Evolutionary conservation across 2,888 invertebrate species (phyloP), one percentile per base, ranked within the genome.

Genomic region (Muscina levida): DNA sequence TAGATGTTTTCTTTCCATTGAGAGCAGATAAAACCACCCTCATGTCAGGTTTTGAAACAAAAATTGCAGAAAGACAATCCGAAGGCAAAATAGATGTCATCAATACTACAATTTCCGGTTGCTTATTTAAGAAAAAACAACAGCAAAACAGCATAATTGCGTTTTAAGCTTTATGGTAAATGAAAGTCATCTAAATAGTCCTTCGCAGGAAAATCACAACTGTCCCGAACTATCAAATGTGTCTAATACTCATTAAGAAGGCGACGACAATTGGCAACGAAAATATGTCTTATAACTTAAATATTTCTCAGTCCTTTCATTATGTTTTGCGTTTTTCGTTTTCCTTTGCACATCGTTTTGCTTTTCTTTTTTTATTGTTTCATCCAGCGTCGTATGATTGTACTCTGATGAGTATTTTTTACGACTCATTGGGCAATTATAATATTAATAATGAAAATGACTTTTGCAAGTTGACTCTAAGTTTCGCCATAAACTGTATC

Each of bases 181-280:
- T 51, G 59, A 66, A 44, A 57, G 67, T 17, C 6, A 48, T n/a
- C 48, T 48, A 70, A 75, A 68, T 39, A 42, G 57, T 53, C 56
- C 1, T 15, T 37, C 51, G 72, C 31, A 1, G 22, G 8, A 57
- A 22, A 24, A 13, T 37, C 4, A 15, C 17, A 8, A 39, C n/a
- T 56, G 59, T 19, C 70, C 62, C 53, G 42, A 73, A 76, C 71
- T 71, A 76, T 79, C 59, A 77, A 76, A 82, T 79, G 71, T 79
- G 53, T 79, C 77, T 62, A 65, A 82, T 70, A 79, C 79, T 72
- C 75, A 82, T 82, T 79, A 82, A 44, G 59, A 70, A 79, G 75
- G 82, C 82, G 75, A n/a, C n/a, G n/a, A 76, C 78, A 82, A 76
- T 80, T 80, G 80, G 77, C 80, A 74, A 26, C 62, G 76, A 79